Evolutionary conservation across 2,113 vertebrate species (phyloP), one percentile per base, ranked within the genome.

Genomic region (Guaruba guarouba): DNA sequence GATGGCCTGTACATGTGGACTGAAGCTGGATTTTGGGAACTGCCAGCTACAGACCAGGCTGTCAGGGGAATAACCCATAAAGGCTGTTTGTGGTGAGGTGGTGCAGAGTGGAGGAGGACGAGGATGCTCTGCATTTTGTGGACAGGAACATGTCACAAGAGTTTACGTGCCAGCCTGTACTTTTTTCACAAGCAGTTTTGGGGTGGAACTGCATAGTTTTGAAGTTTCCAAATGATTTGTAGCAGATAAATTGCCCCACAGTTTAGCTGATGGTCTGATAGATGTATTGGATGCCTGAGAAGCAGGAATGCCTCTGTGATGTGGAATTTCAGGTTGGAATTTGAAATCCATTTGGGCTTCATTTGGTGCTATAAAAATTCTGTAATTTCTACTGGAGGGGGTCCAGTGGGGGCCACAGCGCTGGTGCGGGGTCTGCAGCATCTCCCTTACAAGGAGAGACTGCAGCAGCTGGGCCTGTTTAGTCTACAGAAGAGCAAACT

Each of bases 51-150:
- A 69, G 83, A 35, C 20, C 10, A 28, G 28, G 17, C 54, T 62
- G 24, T 23, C 0, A 1, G 6, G 4, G 15, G 20, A 5, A 55
- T 22, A 16, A 35, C 33, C 39, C 2, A 1, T 25, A 35, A 54
- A 48, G 28, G 22, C 48, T 1, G 1, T 15, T 31, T 48, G 52
- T 29, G 27, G 23, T 28, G 24, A 54, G 46, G 67, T 39, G n/a
- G 22, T 49, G 22, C 25, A 54, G 39, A 37, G 67, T 57, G 1
- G 2, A 57, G 33, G 20, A 59, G 43, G 55, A 82, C 31, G 51
- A 13, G 28, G 57, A 41, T 86, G 74, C 41, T 43, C 1, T 3
- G 64, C 52, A 73, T 24, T 31, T 18, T 33, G 29, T 68, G 48
- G 27, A 24, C 37, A 85, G 44, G 19, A 81, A 31, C 31, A n/a